A percentile compares a stretch with the other conserved stretches of the same genome.
Conservation (phyloP, 1,140 invertebrate species). For the Semibalanus balanoides region DNA sequence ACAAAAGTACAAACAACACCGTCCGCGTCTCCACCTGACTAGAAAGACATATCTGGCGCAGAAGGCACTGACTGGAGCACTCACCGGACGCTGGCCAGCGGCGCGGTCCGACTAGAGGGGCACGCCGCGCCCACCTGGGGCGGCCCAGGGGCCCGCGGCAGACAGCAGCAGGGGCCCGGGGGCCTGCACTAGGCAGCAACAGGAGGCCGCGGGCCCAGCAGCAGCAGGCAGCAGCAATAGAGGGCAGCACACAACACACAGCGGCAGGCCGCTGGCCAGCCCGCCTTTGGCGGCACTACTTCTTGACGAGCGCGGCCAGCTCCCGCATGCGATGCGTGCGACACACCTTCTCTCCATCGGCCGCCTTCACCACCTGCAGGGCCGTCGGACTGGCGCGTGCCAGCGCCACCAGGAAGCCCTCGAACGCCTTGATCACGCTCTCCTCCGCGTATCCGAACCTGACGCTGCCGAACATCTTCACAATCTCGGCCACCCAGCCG, state of each 20-base stretch:
- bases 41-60: not conserved
- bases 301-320: not conserved
- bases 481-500: slow-evolving; percentile 44
- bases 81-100: not conserved
- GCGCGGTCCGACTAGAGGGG: too few relatives aligned
- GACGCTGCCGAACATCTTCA: not conserved
- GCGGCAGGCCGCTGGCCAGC: too few relatives aligned
- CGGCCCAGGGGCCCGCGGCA: too few relatives aligned
- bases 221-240: too few relatives aligned
- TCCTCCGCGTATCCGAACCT: not conserved
- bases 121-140: too few relatives aligned
- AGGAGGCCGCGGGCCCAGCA: too few relatives aligned
- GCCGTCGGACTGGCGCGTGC: not conserved
- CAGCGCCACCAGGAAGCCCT: not conserved
- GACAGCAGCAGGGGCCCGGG: too few relatives aligned
- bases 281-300: not conserved
- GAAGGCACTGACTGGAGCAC: too few relatives aligned
- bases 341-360: not conserved
- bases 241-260: not conserved
- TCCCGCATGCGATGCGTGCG: not conserved
- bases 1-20: not conserved
- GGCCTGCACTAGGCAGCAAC: too few relatives aligned
- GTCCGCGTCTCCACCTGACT: not conserved
- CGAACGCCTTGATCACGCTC: not conserved
- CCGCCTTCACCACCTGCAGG: not conserved